These are phyloP conservation scores for Meandrina meandrites DNA, from an alignment of 92 coral and sea anemone genomes.

Conservation along the genomic window DNA sequence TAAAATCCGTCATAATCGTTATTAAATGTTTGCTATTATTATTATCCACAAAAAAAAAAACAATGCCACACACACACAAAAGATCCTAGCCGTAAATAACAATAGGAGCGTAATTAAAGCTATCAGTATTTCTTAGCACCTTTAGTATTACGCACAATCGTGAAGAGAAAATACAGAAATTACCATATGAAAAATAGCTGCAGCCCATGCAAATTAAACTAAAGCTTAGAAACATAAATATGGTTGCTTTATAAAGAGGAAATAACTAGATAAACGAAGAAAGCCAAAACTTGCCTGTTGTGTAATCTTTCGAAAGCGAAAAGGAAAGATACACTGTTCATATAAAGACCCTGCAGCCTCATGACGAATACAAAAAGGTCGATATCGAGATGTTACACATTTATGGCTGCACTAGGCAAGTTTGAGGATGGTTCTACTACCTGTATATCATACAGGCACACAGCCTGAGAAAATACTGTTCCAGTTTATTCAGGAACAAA, in stretches of 20 bases:
- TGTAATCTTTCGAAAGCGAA: not conserved
- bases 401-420: not conserved
- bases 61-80: too few species aligned
- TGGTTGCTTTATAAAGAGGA: not conserved
- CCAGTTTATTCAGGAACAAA: not conserved
- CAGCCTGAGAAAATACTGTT: not conserved
- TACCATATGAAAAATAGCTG: not conserved
- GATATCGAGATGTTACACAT: not conserved
- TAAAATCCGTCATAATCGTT: too few species aligned
- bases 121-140: too few species aligned
- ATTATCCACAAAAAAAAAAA: too few species aligned
- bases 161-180: not conserved
- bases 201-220: not conserved
- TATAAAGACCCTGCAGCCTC: constrained; percentile 3
- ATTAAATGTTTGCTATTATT: too few species aligned
- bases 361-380: not conserved
- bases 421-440: not conserved
- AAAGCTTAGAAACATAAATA: not conserved
- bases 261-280: not conserved
- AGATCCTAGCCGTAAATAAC: too few species aligned
- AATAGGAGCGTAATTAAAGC: too few species aligned
- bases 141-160: too few species aligned
- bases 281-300: not conserved
- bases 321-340: not conserved
- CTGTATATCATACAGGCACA: not conserved